These are phyloP conservation scores for Xestia rhomboidea DNA, from an alignment of 2,888 invertebrate genomes.

Conservation along the genomic window DNA sequence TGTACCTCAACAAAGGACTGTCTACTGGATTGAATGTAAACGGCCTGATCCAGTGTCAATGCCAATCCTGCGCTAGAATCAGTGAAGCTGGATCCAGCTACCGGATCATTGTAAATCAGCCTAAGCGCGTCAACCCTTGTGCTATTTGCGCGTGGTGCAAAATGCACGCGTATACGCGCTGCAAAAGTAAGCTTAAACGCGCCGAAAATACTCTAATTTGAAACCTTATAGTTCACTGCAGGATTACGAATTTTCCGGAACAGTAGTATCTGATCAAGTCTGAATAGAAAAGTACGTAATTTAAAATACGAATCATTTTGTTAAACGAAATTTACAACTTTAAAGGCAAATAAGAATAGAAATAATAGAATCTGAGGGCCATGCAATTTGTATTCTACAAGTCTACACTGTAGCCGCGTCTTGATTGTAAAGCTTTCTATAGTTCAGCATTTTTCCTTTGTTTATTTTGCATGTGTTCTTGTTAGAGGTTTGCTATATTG, in stretches of 20 bases:
- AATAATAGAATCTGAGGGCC: background rate
- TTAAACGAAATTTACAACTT: background rate
- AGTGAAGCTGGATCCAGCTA: too few relatives aligned
- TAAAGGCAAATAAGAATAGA: background rate
- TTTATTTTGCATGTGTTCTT: background rate
- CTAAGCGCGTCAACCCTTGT: background rate
- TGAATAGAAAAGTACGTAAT: background rate
- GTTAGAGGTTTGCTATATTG: background rate
- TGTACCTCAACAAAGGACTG: too few relatives aligned
- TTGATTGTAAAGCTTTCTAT: background rate
- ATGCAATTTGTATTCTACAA: background rate
- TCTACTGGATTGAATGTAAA: too few relatives aligned
- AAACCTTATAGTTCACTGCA: background rate
- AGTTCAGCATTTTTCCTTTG: background rate
- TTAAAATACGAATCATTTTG: background rate
- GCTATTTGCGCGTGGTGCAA: background rate
- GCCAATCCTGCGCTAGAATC: too few relatives aligned
- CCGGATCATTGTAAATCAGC: too few relatives aligned
- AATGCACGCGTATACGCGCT: background rate
- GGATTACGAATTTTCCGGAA: background rate
- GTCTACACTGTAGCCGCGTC: background rate
- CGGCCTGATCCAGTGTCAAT: too few relatives aligned
- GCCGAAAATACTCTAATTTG: background rate
- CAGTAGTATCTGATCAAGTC: background rate
- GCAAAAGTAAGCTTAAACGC: background rate